A percentile compares a stretch with the other conserved stretches of the same genome.
These are phyloP conservation scores for Drosophila limbata DNA, from an alignment of 2,888 invertebrate species.

Conservation along the genomic window DNA sequence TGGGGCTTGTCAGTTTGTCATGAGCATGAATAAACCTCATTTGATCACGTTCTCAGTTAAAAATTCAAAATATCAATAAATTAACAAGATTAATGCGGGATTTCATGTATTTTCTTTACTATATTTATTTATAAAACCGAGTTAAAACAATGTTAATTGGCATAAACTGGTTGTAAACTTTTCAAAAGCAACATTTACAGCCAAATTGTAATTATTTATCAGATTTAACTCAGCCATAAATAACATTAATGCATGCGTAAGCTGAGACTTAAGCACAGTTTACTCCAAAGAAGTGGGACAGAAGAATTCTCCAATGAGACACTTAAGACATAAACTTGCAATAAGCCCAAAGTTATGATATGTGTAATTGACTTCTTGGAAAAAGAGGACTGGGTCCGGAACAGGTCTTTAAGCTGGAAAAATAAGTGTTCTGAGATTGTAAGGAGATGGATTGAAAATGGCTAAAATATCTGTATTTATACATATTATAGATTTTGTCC, in stretches of 20 bases:
- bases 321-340: constrained; percentile 1
- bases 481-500: neutral
- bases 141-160: constrained; percentile 5
- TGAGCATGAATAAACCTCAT: constrained; percentile 35
- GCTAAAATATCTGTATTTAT: neutral
- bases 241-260: constrained; percentile 4
- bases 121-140: neutral
- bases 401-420: neutral
- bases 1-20: constrained; percentile 1
- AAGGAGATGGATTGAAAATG: neutral
- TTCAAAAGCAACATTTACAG: constrained; percentile 6
- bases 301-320: neutral
- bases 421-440: neutral
- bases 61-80: neutral
- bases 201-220: constrained; percentile 15
- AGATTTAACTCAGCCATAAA: constrained; percentile 9
- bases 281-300: constrained; percentile 5
- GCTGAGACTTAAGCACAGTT: neutral
- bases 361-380: neutral
- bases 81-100: constrained; percentile 30
- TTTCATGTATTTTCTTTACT: constrained; percentile 16
- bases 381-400: neutral
- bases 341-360: constrained; percentile 2
- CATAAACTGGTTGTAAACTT: constrained; percentile 29
- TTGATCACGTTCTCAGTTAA: constrained; percentile 44